Evolutionary conservation across 2,113 vertebrate species (phyloP).

Genomic region (Hirundichthys speculiger): DNA sequence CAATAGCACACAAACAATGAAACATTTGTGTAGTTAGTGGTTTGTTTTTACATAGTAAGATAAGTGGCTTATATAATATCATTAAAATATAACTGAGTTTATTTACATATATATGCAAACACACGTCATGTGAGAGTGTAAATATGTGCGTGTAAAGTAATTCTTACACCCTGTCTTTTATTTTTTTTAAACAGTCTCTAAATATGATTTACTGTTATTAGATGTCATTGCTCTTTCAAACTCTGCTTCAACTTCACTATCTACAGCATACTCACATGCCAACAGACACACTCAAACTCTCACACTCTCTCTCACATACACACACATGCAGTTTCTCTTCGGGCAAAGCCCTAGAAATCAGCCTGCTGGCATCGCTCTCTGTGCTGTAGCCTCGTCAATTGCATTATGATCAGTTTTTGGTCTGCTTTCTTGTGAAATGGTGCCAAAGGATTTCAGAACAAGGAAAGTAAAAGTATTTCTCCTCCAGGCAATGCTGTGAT

Average conservation of each 20-base stretch:
- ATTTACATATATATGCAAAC: constrained; percentile 82
- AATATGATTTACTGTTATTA: constrained; percentile 67
- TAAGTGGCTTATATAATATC: constrained; percentile 84
- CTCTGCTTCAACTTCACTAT: background rate
- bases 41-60: constrained; percentile 81
- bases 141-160: constrained; percentile 81
- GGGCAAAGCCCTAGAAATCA: constrained; percentile 47
- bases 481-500: constrained; percentile 50
- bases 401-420: constrained; percentile 1
- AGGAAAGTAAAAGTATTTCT: constrained; percentile 42
- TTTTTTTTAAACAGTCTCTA: constrained; percentile 62
- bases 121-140: constrained; percentile 78
- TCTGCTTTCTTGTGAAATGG: constrained; percentile 39
- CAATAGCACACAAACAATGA: constrained; percentile 75
- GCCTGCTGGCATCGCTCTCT: constrained; percentile 53
- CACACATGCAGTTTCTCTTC: constrained; percentile 43
- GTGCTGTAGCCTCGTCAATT: constrained; percentile 40
- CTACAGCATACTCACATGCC: constrained; percentile 36
- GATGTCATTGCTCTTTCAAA: constrained; percentile 58
- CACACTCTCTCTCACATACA: constrained; percentile 31
- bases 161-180: constrained; percentile 80
- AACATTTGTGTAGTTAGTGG: constrained; percentile 83
- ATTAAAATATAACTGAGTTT: constrained; percentile 78
- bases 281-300: constrained; percentile 36
- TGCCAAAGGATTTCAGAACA: constrained; percentile 23